A percentile compares a stretch with the other conserved stretches of the same genome.
Conservation (phyloP, 2,113 vertebrate species). For the Nycticryphes semicollaris region DNA sequence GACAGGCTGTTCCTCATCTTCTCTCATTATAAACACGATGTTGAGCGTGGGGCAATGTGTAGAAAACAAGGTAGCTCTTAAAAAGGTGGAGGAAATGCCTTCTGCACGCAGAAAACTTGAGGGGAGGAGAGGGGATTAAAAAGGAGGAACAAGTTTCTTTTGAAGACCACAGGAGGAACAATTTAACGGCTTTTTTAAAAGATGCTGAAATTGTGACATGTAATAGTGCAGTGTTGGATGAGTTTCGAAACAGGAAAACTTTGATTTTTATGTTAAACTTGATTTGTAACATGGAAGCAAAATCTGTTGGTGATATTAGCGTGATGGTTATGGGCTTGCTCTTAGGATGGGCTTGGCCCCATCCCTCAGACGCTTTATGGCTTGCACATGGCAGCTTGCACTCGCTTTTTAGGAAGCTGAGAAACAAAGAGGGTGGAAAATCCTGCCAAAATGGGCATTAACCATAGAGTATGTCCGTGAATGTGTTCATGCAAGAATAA, state of each 20-base stretch:
- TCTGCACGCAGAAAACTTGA: neutral
- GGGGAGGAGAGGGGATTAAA: neutral
- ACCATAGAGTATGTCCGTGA: neutral
- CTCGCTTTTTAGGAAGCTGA: neutral
- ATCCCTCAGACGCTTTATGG: neutral
- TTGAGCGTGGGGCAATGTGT: neutral
- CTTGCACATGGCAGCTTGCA: neutral
- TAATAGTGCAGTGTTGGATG: neutral
- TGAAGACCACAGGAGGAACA: neutral
- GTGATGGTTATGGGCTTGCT: neutral
- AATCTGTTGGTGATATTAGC: neutral
- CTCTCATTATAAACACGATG: neutral
- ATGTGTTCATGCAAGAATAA: neutral
- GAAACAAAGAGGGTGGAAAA: neutral
- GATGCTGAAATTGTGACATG: neutral
- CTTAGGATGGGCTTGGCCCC: neutral
- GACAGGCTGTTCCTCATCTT: neutral
- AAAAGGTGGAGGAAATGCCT: neutral
- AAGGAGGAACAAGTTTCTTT: neutral
- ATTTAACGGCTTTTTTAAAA: neutral
- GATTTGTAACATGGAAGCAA: neutral
- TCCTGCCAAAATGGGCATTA: conserved; percentile 16
- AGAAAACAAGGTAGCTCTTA: neutral
- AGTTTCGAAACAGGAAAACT: conserved; percentile 21
- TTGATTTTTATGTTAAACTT: conserved; percentile 16